Evolutionary conservation across 2,888 invertebrate species (phyloP), one percentile per base, ranked within the genome.

Genomic region (Acanthosepion lycidas): DNA sequence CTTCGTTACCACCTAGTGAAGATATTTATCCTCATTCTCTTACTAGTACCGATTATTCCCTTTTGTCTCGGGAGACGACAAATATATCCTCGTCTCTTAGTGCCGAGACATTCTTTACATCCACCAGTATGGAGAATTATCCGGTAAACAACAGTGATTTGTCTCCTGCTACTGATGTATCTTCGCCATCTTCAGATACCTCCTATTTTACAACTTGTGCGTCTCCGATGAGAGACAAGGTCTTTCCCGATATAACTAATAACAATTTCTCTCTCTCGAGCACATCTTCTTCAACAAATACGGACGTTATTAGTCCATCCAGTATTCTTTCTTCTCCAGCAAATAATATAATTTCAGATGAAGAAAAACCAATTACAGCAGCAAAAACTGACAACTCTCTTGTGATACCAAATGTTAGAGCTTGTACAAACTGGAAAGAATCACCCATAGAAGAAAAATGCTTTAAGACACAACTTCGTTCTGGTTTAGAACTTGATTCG

Each of bases 191-290:
- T 78, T 78, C 78, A 33, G 78, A 78, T 12, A 15, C 78, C 33
- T 78, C 78, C 18, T 78, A 33, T 78, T 78, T 78, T 18, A 78
- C 78, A 5, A 33, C 78, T 15, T 78, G 78, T n/a, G 78, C 33
- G n/a, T 78, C 78, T n/a, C 78, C 78, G n/a, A n/a, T 78, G 78
- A 78, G n/a, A 78, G 78, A 78, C 12, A 78, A 78, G n/a, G 78
- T 78, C 78, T 33, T 78, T n/a, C 78, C 78, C 15, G 78, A 78
- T 78, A n/a, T n/a, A n/a, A 18, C 78, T 78, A 78, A 78, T 78
- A 78, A 78, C 18, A 78, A 33, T 33, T n/a, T 78, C 12, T 78
- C 78, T 15, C 33, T 78, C 15, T 33, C 78, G 9, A 78, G 78
- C 12, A 33, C 78, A 33, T 78, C 78, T 5, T 78, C 78, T 78